phyloP scores from a whole-genome alignment of 2,888 invertebrate genomes.

The Stratiomys singularior region DNA sequence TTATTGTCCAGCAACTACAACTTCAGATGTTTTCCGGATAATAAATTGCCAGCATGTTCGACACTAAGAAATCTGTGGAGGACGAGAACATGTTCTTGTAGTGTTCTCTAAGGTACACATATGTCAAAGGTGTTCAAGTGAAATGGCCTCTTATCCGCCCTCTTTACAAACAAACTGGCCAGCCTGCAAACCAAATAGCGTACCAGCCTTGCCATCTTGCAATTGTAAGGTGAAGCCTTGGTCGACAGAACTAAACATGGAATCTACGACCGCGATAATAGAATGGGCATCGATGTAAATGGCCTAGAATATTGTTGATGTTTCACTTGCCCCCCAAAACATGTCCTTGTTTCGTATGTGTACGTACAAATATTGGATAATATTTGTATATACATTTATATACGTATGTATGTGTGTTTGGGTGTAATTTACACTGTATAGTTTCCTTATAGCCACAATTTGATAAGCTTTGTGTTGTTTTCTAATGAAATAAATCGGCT shows the following conservation, averaged over 20 bases:
- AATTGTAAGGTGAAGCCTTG: conserved; percentile 16
- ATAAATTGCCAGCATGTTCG: conserved; percentile 40
- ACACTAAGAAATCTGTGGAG: conserved; percentile 42
- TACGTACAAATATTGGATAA: conserved; percentile 12
- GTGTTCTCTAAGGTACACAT: conserved; percentile 44
- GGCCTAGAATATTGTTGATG: conserved; percentile 45
- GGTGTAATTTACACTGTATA: too few species aligned
- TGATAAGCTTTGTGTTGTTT: conserved; percentile 19
- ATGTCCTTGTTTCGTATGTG: conserved; percentile 30
- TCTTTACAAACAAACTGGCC: background rate
- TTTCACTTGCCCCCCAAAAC: conserved; percentile 44
- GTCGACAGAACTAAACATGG: conserved; percentile 6
- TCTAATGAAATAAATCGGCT: conserved; percentile 27
- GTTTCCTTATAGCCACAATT: background rate
- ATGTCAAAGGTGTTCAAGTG: conserved; percentile 52
- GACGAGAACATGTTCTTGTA: conserved; percentile 48
- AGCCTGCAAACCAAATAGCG: too few species aligned
- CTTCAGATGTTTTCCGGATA: conserved; percentile 34
- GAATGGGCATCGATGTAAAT: conserved; percentile 21
- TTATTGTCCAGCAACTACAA: conserved; percentile 20
- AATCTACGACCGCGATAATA: conserved; percentile 6
- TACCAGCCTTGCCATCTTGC: background rate
- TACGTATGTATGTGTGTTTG: background rate
- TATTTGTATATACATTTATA: background rate
- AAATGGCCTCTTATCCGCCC: conserved; percentile 46